A percentile compares a stretch with the other conserved stretches of the same genome.
Conservation (phyloP, 53 echinoderm and acorn worm genomes). For the Actinopyga echinites region DNA sequence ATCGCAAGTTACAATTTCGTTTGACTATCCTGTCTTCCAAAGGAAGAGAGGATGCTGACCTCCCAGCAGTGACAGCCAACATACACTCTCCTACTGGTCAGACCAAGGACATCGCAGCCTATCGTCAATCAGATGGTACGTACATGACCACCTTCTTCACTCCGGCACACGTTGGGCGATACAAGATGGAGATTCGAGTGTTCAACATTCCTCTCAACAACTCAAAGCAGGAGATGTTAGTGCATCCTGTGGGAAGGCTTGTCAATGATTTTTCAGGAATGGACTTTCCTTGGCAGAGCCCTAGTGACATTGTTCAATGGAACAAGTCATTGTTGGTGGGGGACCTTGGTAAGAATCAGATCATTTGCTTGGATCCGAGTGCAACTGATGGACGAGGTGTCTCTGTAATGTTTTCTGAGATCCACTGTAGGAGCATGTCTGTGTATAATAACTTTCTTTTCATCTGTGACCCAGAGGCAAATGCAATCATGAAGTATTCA, state of each 20-base stretch:
- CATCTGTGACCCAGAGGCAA: constrained; percentile 36
- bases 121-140: constrained; percentile 17
- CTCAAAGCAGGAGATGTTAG: constrained; percentile 29
- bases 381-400: not conserved
- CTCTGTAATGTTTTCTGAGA: not conserved
- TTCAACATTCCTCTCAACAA: constrained; percentile 35
- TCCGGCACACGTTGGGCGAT: constrained; percentile 33
- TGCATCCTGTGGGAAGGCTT: constrained; percentile 13
- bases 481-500: constrained; percentile 37
- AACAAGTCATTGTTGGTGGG: constrained; percentile 11
- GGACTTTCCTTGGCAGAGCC: constrained; percentile 39
- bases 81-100: constrained; percentile 36
- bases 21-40: not conserved
- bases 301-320: constrained; percentile 40
- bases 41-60: not conserved
- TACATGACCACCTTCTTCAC: constrained; percentile 37
- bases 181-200: constrained; percentile 35
- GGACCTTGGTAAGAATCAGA: constrained; percentile 30
- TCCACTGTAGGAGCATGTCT: constrained; percentile 25
- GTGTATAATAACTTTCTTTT: not conserved
- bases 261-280: not conserved
- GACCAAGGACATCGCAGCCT: constrained; percentile 29
- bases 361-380: not conserved
- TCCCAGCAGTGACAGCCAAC: constrained; percentile 32
- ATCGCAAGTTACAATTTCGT: constrained; percentile 28